These are phyloP conservation scores for Bujurquina vittata DNA, from an alignment of 2,113 vertebrate species.

Conservation along the genomic window DNA sequence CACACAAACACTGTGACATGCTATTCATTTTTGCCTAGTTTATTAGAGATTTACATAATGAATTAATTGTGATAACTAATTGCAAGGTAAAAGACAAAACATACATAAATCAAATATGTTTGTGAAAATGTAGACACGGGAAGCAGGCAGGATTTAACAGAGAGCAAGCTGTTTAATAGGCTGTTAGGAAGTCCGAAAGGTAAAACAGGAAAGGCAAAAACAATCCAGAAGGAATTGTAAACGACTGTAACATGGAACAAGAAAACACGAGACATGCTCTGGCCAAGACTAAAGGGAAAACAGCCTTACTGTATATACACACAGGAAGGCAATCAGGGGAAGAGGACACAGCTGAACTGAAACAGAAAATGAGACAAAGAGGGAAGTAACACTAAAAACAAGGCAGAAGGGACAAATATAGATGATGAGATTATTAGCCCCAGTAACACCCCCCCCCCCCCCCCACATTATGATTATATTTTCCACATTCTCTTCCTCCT, in stretches of 20 bases:
- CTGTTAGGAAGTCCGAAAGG: not conserved
- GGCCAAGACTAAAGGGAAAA: not conserved
- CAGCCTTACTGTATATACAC: not conserved
- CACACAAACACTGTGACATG: not conserved
- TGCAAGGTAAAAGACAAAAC: not conserved
- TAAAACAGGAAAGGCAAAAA: not conserved
- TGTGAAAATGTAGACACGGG: not conserved
- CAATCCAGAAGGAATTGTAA: no score
- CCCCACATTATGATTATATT: no score
- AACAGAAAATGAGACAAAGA: not conserved
- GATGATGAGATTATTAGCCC: no score
- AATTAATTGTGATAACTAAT: not conserved
- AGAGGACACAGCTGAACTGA: not conserved
- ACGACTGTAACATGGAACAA: not conserved
- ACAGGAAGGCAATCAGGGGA: no score
- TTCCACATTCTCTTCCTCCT: no score
- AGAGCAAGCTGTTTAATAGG: no score
- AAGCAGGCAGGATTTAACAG: no score
- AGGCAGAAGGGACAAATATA: no score
- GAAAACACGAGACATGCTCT: not conserved
- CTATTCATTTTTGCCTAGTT: not conserved
- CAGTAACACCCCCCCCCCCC: no score
- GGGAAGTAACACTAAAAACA: not conserved
- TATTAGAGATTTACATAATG: not conserved
- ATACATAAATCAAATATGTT: not conserved